Evolutionary conservation across 2,888 invertebrate genomes (phyloP).

Genomic region (Archaeoteleia sp.): DNA sequence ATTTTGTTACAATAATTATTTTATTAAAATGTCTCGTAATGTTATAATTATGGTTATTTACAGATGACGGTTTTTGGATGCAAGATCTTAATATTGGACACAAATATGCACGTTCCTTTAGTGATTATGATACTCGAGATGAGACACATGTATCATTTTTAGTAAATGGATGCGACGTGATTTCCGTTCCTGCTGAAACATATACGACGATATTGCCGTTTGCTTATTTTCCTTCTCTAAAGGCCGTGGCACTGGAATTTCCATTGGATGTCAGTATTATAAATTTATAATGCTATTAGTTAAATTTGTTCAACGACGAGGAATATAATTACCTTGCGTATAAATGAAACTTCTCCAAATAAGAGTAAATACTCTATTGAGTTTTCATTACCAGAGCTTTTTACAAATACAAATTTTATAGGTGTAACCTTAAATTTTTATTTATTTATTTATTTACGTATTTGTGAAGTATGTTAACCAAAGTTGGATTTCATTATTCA

Average conservation of each 20-base stretch:
- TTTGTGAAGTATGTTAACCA: too few relatives aligned
- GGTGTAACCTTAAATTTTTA: too few relatives aligned
- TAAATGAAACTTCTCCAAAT: not conserved
- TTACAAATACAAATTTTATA: too few relatives aligned
- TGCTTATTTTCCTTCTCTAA: conserved; percentile 83
- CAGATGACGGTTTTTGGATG: conserved; percentile 70
- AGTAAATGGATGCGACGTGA: conserved; percentile 70
- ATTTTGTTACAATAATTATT: too few relatives aligned
- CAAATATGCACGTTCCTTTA: conserved; percentile 25
- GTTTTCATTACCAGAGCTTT: too few relatives aligned
- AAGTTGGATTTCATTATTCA: too few relatives aligned
- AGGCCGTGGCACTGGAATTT: conserved; percentile 84
- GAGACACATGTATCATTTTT: conserved; percentile 69
- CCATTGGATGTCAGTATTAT: conserved; percentile 83
- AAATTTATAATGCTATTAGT: conserved; percentile 20
- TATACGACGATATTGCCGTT: conserved; percentile 87
- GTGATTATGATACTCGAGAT: conserved; percentile 53
- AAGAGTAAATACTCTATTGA: too few relatives aligned
- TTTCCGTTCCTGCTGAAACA: conserved; percentile 77
- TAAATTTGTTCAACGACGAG: conserved; percentile 2
- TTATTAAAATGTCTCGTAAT: too few relatives aligned
- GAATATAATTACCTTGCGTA: conserved; percentile 5
- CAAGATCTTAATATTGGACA: conserved; percentile 63
- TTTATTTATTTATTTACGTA: too few relatives aligned
- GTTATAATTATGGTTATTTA: too few relatives aligned